A percentile compares a stretch with the other conserved stretches of the same genome.
These are phyloP conservation scores for Machimus rusticus DNA, from an alignment of 2,888 invertebrate genomes.

Conservation along the genomic window DNA sequence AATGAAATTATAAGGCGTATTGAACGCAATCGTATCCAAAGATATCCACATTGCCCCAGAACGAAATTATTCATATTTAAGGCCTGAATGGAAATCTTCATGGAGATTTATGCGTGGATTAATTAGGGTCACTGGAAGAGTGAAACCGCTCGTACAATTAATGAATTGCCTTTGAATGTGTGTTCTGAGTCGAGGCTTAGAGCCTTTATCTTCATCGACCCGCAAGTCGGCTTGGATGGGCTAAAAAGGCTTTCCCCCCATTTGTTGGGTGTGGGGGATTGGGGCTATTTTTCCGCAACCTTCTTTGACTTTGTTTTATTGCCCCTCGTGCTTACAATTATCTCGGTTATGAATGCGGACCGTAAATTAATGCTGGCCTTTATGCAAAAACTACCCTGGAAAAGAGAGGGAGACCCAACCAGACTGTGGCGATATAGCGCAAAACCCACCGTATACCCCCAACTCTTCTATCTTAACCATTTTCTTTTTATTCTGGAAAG, in stretches of 20 bases:
- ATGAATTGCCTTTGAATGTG: conserved; percentile 6
- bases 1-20: neutral
- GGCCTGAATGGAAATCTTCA: neutral
- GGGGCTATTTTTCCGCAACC: neutral
- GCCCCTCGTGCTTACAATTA: conserved; percentile 3
- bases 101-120: conserved; percentile 26
- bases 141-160: neutral
- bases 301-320: conserved; percentile 7
- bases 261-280: neutral
- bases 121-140: neutral
- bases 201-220: neutral
- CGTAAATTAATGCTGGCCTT: conserved; percentile 1
- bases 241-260: neutral
- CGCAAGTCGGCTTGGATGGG: neutral
- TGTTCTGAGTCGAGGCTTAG: neutral
- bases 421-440: neutral
- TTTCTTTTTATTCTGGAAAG: neutral
- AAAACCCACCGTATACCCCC: neutral
- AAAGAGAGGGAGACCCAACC: neutral
- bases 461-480: neutral
- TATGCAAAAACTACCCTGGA: neutral
- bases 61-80: conserved; percentile 3
- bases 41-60: neutral
- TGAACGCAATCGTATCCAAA: neutral
- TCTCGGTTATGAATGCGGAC: conserved; percentile 3